phyloP scores from a whole-genome alignment of 2,797 vertebrate species.

The Pelochelys cantorii region DNA sequence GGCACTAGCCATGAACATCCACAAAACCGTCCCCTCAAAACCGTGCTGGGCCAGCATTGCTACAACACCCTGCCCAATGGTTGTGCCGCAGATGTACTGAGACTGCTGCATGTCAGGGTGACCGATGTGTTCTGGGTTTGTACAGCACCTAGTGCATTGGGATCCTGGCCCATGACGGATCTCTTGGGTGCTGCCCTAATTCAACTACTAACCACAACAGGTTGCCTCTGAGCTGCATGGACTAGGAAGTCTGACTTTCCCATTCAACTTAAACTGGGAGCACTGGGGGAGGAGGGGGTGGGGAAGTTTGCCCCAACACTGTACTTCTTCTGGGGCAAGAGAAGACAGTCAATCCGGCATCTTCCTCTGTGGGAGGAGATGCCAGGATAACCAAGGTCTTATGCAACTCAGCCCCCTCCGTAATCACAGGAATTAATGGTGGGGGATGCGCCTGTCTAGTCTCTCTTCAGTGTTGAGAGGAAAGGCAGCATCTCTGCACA shows the following conservation, averaged over 20 bases:
- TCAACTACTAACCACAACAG: accelerated
- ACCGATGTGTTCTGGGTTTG: too few relatives aligned
- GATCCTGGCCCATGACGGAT: neutral
- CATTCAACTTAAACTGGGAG: neutral
- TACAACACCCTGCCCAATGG: neutral
- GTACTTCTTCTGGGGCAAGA: neutral
- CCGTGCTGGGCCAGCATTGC: neutral
- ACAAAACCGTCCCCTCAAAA: neutral
- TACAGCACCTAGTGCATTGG: accelerated
- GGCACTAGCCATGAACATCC: too few relatives aligned
- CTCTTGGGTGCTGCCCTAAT: too few relatives aligned
- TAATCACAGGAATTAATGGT: neutral
- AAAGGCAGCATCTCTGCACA: neutral
- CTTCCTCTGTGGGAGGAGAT: neutral
- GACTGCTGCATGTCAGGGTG: neutral
- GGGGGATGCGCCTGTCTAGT: neutral
- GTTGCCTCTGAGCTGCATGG: neutral
- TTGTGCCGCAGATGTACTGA: neutral
- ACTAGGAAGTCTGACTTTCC: neutral
- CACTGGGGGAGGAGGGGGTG: neutral
- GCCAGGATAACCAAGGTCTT: neutral
- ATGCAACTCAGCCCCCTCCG: accelerated
- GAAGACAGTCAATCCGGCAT: too few relatives aligned
- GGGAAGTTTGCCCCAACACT: too few relatives aligned
- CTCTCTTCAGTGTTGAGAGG: neutral